Percentiles rank a stretch among this genome's conserved stretches.
Evolutionary conservation across 2,113 vertebrate genomes (phyloP).

Genomic region (Antennarius striatus): DNA sequence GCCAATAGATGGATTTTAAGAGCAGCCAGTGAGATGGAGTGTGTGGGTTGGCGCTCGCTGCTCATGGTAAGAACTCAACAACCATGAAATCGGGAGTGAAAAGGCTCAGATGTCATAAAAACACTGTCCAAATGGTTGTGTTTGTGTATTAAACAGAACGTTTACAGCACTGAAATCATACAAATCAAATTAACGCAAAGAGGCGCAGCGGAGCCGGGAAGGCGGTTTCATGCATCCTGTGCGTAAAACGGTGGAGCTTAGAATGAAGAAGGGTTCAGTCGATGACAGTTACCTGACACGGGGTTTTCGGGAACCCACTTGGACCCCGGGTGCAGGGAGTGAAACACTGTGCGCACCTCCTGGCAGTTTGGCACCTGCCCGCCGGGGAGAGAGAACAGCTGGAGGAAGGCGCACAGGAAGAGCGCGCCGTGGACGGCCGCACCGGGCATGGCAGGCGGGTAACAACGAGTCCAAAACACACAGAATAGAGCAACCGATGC

Average conservation of each 20-base stretch:
- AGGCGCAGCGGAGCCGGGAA: too few relatives aligned
- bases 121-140: too few relatives aligned
- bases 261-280: background rate
- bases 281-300: conserved; percentile 76
- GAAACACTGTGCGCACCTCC: conserved; percentile 79
- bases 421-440: conserved; percentile 49
- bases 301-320: conserved; percentile 82
- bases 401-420: conserved; percentile 65
- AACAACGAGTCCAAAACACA: background rate
- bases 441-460: conserved; percentile 51
- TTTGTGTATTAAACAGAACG: too few relatives aligned
- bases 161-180: too few relatives aligned
- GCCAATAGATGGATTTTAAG: too few relatives aligned
- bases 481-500: background rate
- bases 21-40: too few relatives aligned
- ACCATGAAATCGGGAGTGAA: too few relatives aligned
- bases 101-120: too few relatives aligned
- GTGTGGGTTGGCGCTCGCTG: too few relatives aligned
- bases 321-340: conserved; percentile 78
- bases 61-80: too few relatives aligned
- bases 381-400: conserved; percentile 60
- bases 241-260: conserved; percentile 16
- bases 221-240: background rate
- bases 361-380: conserved; percentile 78
- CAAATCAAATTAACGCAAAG: too few relatives aligned